Conservation (phyloP, 2,113 vertebrate species). For the Rhombomys opimus region DNA sequence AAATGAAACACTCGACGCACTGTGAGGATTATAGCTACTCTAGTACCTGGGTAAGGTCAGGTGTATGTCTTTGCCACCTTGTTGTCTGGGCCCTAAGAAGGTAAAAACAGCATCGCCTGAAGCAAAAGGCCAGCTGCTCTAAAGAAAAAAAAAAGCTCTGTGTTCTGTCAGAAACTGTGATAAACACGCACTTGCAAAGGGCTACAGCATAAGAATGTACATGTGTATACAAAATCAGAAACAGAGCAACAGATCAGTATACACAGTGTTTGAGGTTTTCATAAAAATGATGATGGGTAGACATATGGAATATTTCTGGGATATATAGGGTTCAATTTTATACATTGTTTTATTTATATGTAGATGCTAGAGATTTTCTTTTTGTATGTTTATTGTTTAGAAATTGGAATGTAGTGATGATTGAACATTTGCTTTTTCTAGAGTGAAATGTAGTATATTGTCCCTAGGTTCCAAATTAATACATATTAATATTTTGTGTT, state of each 20-base stretch:
- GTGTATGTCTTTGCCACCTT: not conserved
- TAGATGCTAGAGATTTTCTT: not conserved
- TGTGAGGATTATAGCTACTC: not conserved
- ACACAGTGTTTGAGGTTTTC: not conserved
- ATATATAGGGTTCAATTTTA: not conserved
- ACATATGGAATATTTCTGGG: not conserved
- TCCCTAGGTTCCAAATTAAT: not conserved
- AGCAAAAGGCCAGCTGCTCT: not conserved
- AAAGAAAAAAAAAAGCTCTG: not conserved
- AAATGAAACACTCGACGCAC: not conserved
- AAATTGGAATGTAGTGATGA: not conserved
- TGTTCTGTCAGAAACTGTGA: not conserved
- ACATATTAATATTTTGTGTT: not conserved
- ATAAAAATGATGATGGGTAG: not conserved
- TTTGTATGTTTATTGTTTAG: not conserved
- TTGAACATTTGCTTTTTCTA: not conserved
- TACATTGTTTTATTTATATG: not conserved
- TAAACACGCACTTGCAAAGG: too few species aligned
- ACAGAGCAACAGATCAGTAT: not conserved
- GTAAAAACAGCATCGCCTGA: not conserved
- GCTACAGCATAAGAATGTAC: not conserved
- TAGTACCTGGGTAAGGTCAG: not conserved
- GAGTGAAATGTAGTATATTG: not conserved
- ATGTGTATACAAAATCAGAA: accelerated
- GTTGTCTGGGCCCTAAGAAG: accelerated